Evolutionary conservation across 2,113 vertebrate species (phyloP).

Genomic region (Oophaga pumilio): DNA sequence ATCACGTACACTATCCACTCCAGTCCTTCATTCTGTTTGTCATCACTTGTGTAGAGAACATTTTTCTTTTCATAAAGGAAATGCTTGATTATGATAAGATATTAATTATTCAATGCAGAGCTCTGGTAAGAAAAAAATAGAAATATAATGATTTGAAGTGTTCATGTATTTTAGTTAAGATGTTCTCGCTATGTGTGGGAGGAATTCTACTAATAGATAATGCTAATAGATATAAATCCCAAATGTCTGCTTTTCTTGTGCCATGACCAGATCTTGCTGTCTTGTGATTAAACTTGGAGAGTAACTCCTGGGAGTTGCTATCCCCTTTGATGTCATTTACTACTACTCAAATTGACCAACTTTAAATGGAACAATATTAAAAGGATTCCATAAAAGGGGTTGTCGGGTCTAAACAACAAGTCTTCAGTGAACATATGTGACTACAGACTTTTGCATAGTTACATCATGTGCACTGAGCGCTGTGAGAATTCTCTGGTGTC

Average conservation of each 20-base stretch:
- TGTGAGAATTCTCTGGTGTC: no score
- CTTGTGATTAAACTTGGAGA: not conserved
- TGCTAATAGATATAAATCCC: not conserved
- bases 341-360: not conserved
- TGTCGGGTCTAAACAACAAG: no score
- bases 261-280: not conserved
- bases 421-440: no score
- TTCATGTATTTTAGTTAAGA: not conserved
- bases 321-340: not conserved
- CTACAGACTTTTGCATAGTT: no score
- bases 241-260: not conserved
- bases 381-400: no score
- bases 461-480: no score
- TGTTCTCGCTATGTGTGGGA: not conserved
- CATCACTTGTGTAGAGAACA: not conserved
- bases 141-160: not conserved
- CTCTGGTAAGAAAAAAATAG: not conserved
- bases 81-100: not conserved
- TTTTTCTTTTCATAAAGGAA: not conserved
- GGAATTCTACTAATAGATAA: not conserved
- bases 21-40: slow-evolving; percentile 22
- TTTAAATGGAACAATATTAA: not conserved
- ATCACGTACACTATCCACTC: slow-evolving; percentile 3
- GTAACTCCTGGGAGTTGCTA: not conserved
- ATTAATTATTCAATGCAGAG: not conserved